Conservation (phyloP, 23 tunicate genomes). For the Phallusia fumigata region DNA sequence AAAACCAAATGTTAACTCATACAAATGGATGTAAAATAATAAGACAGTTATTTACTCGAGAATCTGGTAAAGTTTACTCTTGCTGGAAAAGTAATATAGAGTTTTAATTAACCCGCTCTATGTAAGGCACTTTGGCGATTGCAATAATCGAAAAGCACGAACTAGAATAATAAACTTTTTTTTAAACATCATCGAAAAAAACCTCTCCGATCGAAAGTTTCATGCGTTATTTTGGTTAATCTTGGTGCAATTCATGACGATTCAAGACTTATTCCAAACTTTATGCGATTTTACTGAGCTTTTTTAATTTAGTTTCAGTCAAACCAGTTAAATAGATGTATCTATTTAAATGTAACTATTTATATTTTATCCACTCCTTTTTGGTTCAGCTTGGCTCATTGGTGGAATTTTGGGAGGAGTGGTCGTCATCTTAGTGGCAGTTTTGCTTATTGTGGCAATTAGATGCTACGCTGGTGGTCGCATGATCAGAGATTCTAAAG, state of each 20-base stretch:
- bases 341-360: background rate
- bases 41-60: too few relatives aligned
- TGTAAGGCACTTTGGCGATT: too few relatives aligned
- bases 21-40: too few relatives aligned
- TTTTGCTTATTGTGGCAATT: background rate
- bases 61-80: too few relatives aligned
- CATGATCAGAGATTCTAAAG: background rate
- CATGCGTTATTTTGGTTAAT: too few relatives aligned
- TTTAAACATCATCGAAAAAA: too few relatives aligned
- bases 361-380: background rate
- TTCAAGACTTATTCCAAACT: background rate
- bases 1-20: too few relatives aligned
- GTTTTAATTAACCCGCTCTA: too few relatives aligned
- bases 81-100: too few relatives aligned
- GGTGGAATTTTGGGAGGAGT: constrained; percentile 3
- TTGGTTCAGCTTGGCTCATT: background rate
- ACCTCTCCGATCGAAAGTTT: too few relatives aligned
- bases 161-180: too few relatives aligned
- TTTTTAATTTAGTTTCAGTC: background rate
- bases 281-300: background rate
- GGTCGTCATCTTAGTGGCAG: background rate
- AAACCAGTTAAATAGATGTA: background rate
- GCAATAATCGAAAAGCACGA: too few relatives aligned
- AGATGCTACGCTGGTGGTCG: background rate
- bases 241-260: background rate